Conservation (phyloP, 2,113 vertebrate species). For the Neogobius melanostomus region DNA sequence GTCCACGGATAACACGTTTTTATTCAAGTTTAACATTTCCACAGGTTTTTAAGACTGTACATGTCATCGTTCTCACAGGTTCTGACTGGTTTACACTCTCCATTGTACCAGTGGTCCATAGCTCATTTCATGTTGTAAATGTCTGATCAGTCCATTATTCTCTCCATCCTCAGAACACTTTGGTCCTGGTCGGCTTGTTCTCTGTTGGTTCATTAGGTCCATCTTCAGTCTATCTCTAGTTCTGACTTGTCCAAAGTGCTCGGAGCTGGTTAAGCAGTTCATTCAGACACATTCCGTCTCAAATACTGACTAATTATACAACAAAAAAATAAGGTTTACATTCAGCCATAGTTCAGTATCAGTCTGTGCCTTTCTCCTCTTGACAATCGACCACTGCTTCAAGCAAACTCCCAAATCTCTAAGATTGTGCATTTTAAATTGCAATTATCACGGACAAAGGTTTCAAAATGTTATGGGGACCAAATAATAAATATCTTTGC, state of each 20-base stretch:
- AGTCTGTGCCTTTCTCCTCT: not conserved
- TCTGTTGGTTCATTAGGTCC: not conserved
- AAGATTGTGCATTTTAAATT: not conserved
- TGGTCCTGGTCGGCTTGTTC: too few species aligned
- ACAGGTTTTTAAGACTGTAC: constrained; percentile 2
- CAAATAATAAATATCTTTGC: too few species aligned
- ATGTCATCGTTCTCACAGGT: not conserved
- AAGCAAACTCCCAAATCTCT: not conserved
- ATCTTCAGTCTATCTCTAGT: not conserved
- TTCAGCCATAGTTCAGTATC: not conserved
- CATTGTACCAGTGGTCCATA: not conserved
- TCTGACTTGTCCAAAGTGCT: not conserved
- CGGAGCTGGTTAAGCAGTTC: not conserved
- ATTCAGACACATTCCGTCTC: not conserved
- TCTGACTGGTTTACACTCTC: not conserved
- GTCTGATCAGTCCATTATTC: not conserved
- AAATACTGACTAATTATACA: not conserved
- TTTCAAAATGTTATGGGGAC: too few species aligned
- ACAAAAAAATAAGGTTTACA: constrained; percentile 7
- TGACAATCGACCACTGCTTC: not conserved
- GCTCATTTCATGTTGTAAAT: not conserved
- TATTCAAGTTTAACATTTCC: not conserved
- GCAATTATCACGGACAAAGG: not conserved
- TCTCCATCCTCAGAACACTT: not conserved
- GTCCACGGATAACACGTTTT: not conserved